These are phyloP conservation scores for Drosophila anomalata DNA, from an alignment of 2,888 invertebrate genomes.

Conservation along the genomic window DNA sequence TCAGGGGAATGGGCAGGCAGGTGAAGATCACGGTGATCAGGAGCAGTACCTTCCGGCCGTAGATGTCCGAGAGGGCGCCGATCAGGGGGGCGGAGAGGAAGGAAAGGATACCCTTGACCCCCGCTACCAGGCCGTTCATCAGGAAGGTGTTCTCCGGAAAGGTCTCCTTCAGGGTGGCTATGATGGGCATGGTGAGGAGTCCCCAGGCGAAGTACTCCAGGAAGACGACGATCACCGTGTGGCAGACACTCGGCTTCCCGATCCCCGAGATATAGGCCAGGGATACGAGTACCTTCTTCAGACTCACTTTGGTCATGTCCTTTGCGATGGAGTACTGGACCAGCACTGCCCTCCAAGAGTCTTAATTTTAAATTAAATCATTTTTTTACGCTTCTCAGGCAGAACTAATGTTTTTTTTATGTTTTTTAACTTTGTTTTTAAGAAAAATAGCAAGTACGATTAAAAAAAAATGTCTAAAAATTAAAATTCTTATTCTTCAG, in stretches of 20 bases:
- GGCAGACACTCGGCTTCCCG: slow-evolving; percentile 97
- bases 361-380: background rate
- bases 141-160: slow-evolving; percentile 98
- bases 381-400: background rate
- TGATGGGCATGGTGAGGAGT: slow-evolving; percentile 98
- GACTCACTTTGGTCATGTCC: slow-evolving; percentile 1
- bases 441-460: background rate
- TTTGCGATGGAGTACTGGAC: background rate
- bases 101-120: slow-evolving; percentile 98
- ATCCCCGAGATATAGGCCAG: slow-evolving; percentile 88
- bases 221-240: slow-evolving; percentile 99
- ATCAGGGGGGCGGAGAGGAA: slow-evolving; percentile 98
- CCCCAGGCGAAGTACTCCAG: slow-evolving; percentile 99
- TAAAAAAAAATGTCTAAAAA: too few species aligned
- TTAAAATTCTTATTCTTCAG: too few species aligned
- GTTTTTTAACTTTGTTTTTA: background rate
- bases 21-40: slow-evolving; percentile 99
- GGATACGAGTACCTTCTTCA: background rate
- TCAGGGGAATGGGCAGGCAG: slow-evolving; percentile 98
- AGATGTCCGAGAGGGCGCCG: slow-evolving; percentile 98
- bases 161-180: slow-evolving; percentile 95
- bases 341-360: background rate
- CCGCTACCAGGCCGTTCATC: slow-evolving; percentile 99
- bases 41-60: slow-evolving; percentile 99
- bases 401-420: background rate